Evolutionary conservation across 1,140 invertebrate species (phyloP), one percentile per base, ranked within the genome.

Genomic region (Papilio aristodemus): DNA sequence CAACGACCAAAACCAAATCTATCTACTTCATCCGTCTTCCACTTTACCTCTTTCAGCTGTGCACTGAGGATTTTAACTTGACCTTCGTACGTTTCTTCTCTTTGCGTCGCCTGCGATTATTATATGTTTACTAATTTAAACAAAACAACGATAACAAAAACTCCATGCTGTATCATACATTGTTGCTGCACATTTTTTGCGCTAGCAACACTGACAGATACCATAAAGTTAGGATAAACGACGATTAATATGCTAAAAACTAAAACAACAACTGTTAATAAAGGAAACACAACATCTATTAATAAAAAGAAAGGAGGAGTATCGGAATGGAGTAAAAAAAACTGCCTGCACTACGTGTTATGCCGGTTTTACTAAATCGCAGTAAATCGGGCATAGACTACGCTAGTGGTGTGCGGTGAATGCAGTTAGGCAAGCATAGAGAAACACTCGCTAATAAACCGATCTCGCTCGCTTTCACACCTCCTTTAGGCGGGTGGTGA

Each of bases 401-500:
- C 77, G 87, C 87, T 84, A 88, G 67, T 81, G 75, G 71, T 80
- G 78, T 84, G 86, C 84, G 77, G 78, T 73, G 77, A 79, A 87
- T 90, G 84, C 86, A 81, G 86, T 90, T 89, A 90, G 84, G 81
- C 83, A 90, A 88, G 87, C 85, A 81, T 76, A 87, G 78, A 78
- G 67, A 78, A 83, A 80, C 83, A 87, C 83, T 85, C 85, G 79
- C 84, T 77, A 74, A 72, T 76, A 64, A 83, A 84, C 79, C 76
- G 73, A 77, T 87, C 76, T 75, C 74, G 79, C 79, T 86, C 83
- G 72, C 76, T 77, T 83, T 92, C 90, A 93, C 96, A 99, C 98
- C 97, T 99, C 97, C 96, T 99, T 99, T 93, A 99, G 97, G 93
- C 98, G 97, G 92, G 97, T 97, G 89, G 97, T 99, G 92, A 99